Evolutionary conservation across 2,888 invertebrate genomes (phyloP), one percentile per base, ranked within the genome.

Genomic region (Harpalus rufipes): DNA sequence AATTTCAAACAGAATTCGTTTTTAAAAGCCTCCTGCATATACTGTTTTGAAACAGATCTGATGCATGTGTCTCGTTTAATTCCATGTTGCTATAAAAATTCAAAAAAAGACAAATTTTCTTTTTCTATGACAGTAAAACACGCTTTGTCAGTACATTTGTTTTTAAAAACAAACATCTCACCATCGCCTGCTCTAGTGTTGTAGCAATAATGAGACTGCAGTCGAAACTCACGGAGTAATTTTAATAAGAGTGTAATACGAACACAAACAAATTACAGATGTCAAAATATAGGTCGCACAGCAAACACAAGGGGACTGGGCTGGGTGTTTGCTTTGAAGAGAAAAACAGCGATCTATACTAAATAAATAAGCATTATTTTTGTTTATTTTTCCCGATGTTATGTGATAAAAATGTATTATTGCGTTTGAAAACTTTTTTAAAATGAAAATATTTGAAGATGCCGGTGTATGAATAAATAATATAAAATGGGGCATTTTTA

Each of bases 231-330:
- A 32, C 51, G 18, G n/a, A 44, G 76, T 18, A n/a, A 51, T 76
- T 76, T 76, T 76, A 51, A 76, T 76, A 76, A 76, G 76, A 51
- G 44, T 5, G 76, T 16, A 76, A 76, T 76, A 76, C 16, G 10
- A 56, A 72, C 41, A 51, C 76, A 51, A 76, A 76, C 76, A 76
- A 76, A 76, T 76, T 76, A 76, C 76, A 51, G 14, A 76, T 76
- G 76, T 76, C 76, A 76, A 76, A 76, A 76, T 44, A 76, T 76
- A 56, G 76, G 76, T 76, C 76, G 56, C 51, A 51, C 76, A 16
- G 10, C 16, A 8, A 76, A 32, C 32, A 32, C 51, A 14, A 21
- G 44, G 21, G 68, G 32, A 14, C 12, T 63, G 63, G 5, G 32
- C 32, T 63, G 21, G 21, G 12, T 68, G 25, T 68, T 68, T 39